phyloP scores from a whole-genome alignment of 2,113 vertebrate species.

The Dasyurus viverrinus region DNA sequence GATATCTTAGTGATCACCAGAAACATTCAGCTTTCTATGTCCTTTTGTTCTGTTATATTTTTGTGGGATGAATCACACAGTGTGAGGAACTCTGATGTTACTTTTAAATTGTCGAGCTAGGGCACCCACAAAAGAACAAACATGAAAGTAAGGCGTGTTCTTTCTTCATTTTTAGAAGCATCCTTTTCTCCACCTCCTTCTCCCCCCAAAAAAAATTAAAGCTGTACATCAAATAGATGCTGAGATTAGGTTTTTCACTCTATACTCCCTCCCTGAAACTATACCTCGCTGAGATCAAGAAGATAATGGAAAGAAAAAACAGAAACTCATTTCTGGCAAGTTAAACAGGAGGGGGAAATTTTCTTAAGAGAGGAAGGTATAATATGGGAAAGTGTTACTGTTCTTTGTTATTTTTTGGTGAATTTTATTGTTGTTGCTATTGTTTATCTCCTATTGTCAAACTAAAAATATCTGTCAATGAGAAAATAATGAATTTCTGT shows the following conservation, averaged over 20 bases:
- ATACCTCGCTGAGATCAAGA: neutral
- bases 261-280: neutral
- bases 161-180: conserved; percentile 6
- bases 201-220: neutral
- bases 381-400: neutral
- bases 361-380: neutral
- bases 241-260: neutral
- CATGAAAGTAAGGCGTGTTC: neutral
- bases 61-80: neutral
- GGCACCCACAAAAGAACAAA: conserved; percentile 20
- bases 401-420: neutral
- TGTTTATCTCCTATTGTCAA: neutral
- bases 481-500: neutral
- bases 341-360: neutral
- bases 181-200: neutral
- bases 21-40: neutral
- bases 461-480: neutral
- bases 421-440: neutral
- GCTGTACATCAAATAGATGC: neutral
- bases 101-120: neutral
- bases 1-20: neutral
- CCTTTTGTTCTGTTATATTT: conserved; percentile 1
- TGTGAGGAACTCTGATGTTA: neutral
- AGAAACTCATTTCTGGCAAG: neutral
- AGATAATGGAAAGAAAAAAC: neutral